These are phyloP conservation scores for Alloplasta piceator DNA, from an alignment of 2,888 invertebrate species.

Conservation along the genomic window DNA sequence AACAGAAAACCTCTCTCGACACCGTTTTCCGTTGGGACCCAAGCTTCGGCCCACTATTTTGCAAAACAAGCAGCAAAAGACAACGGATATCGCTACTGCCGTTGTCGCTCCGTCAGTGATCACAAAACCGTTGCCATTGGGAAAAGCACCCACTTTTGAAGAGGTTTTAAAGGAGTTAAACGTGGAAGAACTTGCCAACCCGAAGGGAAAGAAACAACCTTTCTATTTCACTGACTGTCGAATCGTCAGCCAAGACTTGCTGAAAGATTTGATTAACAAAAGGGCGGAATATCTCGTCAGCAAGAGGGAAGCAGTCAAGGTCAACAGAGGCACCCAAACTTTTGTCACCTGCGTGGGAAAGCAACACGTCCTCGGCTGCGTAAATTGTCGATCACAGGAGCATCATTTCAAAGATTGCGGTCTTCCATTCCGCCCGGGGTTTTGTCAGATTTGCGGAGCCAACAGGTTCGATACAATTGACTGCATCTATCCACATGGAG, in stretches of 20 bases:
- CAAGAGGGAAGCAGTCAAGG: slow-evolving; percentile 20
- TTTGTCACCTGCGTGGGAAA: slow-evolving; percentile 39
- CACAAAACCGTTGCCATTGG: slow-evolving; percentile 28
- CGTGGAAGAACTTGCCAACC: slow-evolving; percentile 9
- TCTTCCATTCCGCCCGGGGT: slow-evolving; percentile 39
- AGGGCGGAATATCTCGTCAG: slow-evolving; percentile 35
- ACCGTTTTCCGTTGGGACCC: no score
- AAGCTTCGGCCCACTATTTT: no score
- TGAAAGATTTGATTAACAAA: slow-evolving; percentile 31
- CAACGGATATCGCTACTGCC: slow-evolving; percentile 24
- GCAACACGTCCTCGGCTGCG: slow-evolving; percentile 27
- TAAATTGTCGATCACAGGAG: slow-evolving; percentile 43
- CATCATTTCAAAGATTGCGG: slow-evolving; percentile 30
- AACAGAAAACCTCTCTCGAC: no score
- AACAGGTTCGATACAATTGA: slow-evolving; percentile 14
- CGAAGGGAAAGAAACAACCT: background rate
- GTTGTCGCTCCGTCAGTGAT: slow-evolving; percentile 46
- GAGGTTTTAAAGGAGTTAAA: slow-evolving; percentile 32
- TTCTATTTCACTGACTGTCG: slow-evolving; percentile 39
- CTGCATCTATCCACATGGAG: slow-evolving; percentile 42
- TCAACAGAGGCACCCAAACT: slow-evolving; percentile 44
- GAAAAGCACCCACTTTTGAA: slow-evolving; percentile 27
- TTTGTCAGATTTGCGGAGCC: slow-evolving; percentile 17
- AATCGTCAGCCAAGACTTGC: slow-evolving; percentile 12
- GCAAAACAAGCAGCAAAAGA: background rate